Base-by-base conservation (phyloP, 2,888 invertebrate species). In the Anorthoa munda region DNA sequence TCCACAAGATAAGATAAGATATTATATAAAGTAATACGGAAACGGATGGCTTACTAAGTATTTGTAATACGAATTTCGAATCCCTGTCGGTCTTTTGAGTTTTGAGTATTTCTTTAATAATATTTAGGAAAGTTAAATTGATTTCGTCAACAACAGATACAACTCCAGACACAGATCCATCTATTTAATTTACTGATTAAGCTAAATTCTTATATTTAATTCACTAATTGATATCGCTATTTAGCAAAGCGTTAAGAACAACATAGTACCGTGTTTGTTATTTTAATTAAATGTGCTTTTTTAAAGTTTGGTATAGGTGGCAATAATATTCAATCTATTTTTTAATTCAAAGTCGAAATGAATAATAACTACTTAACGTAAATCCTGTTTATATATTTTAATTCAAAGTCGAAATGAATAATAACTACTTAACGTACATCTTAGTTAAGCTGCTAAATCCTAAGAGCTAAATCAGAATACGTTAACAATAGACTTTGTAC, bases 401-500 rank as follows among this genome's bases (percentile, higher is more conserved):
- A n/a, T n/a, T n/a, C n/a, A n/a, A n/a, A 53, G 18, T 58, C 31
- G 18, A 12, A 18, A 31, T n/a, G 18, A 12, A n/a, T n/a, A n/a
- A n/a, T n/a, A n/a, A n/a, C n/a, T n/a, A 59, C 5, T n/a, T 1
- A 51, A 46, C 21, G 46, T n/a, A 45, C 21, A 46, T 46, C 46
- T 11, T 26, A 39, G 15, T n/a, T 23, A 31, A 50, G 56, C 26
- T 50, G 48, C n/a, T 58, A 51, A 66, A 61, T 31, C 45, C 15
- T 26, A 48, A 63, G 26, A 18, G 39, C 39, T 72, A 60, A 59
- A 76, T 77, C 76, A 64, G 72, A 74, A 67, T 66, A 67, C 56
- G 61, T 67, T 73, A 75, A 82, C 73, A 82, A 83, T 74, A 80
- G 73, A 68, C n/a, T 59, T 46, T 64, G 48, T 53, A 72, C 67